These are phyloP conservation scores for Petrolisthes manimaculis DNA, from an alignment of 2,888 invertebrate species.

Conservation along the genomic window DNA sequence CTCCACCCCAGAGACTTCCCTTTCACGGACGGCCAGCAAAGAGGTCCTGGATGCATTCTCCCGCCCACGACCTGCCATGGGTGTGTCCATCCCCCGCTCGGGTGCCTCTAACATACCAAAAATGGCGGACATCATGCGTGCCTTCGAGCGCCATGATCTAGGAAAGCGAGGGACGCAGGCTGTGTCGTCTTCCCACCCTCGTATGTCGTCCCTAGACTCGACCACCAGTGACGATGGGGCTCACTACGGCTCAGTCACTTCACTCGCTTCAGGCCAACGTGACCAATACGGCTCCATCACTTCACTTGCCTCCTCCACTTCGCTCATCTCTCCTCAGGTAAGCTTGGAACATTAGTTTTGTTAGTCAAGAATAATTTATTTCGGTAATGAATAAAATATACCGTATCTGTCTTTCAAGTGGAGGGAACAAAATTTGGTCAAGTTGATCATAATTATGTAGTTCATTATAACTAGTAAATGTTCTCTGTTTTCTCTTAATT, in stretches of 20 bases:
- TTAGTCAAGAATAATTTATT: neutral
- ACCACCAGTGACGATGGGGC: constrained; percentile 72
- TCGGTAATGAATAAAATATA: neutral
- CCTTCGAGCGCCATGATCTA: constrained; percentile 73
- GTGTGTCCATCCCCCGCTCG: constrained; percentile 37
- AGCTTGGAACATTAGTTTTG: constrained; percentile 30
- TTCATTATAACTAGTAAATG: neutral
- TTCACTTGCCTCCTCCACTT: constrained; percentile 75
- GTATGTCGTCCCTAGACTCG: constrained; percentile 74
- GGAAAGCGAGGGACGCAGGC: constrained; percentile 40
- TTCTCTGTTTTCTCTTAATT: no score
- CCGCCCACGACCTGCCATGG: constrained; percentile 37
- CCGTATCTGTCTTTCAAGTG: neutral
- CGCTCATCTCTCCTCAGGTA: constrained; percentile 74
- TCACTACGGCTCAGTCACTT: constrained; percentile 66
- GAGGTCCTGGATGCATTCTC: constrained; percentile 65
- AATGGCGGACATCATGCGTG: constrained; percentile 69
- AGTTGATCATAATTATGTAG: neutral
- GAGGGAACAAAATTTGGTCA: neutral
- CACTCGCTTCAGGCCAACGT: constrained; percentile 67
- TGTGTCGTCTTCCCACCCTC: constrained; percentile 69
- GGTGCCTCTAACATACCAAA: constrained; percentile 53
- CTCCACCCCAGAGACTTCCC: constrained; percentile 51
- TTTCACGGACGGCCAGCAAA: constrained; percentile 61
- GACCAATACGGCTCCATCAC: constrained; percentile 75